phyloP scores from a whole-genome alignment of 2,797 vertebrate genomes.

The Cryptoprocta ferox region DNA sequence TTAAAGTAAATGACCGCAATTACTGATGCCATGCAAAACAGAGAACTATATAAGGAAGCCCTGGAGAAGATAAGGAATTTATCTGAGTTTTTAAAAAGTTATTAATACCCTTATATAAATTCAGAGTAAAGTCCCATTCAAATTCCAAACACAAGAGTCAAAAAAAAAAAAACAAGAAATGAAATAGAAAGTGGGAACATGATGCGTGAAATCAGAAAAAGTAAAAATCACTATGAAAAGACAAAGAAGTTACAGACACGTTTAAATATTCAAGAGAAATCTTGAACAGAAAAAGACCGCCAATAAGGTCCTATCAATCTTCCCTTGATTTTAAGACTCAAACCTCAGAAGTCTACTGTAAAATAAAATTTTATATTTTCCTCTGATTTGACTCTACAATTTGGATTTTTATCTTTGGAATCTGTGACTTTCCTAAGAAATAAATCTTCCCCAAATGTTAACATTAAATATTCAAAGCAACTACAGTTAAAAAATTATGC shows the following conservation, averaged over 20 bases:
- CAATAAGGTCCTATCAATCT: neutral
- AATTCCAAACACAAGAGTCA: neutral
- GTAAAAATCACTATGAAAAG: slow-evolving; percentile 44
- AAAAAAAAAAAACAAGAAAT: neutral
- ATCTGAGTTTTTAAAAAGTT: neutral
- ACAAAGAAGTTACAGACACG: neutral
- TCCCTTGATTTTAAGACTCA: neutral
- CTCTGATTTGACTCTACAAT: neutral
- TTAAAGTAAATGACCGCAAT: neutral
- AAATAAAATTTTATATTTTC: slow-evolving; percentile 35
- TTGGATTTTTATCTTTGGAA: slow-evolving; percentile 22
- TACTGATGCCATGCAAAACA: slow-evolving; percentile 24
- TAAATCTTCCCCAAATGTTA: slow-evolving; percentile 11
- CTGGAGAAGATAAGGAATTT: neutral
- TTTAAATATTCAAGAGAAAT: slow-evolving; percentile 20
- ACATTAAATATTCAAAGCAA: slow-evolving; percentile 49
- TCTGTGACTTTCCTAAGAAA: slow-evolving; percentile 36
- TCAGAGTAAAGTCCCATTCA: neutral
- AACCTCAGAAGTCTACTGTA: neutral
- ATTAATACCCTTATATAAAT: neutral
- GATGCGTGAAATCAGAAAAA: neutral
- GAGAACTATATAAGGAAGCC: neutral
- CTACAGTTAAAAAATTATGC: neutral
- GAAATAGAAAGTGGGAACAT: neutral
- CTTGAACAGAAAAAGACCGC: neutral